These are phyloP conservation scores for Hanleya hanleyi DNA, from an alignment of 2,888 invertebrate genomes.

Conservation along the genomic window DNA sequence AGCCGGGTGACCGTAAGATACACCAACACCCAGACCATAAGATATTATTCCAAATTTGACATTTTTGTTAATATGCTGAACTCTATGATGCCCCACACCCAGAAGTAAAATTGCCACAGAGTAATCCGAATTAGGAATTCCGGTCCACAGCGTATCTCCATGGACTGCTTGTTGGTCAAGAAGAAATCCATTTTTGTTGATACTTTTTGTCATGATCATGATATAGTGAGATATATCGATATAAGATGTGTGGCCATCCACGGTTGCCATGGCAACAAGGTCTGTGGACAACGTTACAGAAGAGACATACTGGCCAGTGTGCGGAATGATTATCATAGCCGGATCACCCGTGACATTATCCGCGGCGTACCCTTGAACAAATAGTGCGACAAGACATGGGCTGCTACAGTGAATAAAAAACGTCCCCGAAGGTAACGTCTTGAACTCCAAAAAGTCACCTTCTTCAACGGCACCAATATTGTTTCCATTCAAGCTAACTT, in stretches of 20 bases:
- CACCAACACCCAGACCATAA: background rate
- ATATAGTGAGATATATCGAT: background rate
- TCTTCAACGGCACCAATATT: background rate
- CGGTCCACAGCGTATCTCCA: background rate
- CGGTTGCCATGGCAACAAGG: background rate
- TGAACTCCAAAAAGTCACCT: background rate
- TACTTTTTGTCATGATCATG: background rate
- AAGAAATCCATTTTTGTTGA: background rate
- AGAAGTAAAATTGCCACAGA: background rate
- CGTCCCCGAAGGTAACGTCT: background rate
- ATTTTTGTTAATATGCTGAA: background rate
- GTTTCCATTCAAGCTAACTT: background rate
- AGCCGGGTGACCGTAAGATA: background rate
- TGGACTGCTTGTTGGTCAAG: background rate
- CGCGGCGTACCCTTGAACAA: background rate
- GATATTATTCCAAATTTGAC: background rate
- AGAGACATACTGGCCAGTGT: background rate
- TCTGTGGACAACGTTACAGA: background rate
- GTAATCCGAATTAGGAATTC: background rate
- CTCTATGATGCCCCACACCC: background rate
- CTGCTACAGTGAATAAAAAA: background rate
- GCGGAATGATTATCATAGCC: background rate
- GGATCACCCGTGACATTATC: background rate
- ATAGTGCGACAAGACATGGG: background rate
- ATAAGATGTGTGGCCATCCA: background rate